Evolutionary conservation across 1,140 invertebrate species (phyloP).

Genomic region (Anastrepha obliqua): DNA sequence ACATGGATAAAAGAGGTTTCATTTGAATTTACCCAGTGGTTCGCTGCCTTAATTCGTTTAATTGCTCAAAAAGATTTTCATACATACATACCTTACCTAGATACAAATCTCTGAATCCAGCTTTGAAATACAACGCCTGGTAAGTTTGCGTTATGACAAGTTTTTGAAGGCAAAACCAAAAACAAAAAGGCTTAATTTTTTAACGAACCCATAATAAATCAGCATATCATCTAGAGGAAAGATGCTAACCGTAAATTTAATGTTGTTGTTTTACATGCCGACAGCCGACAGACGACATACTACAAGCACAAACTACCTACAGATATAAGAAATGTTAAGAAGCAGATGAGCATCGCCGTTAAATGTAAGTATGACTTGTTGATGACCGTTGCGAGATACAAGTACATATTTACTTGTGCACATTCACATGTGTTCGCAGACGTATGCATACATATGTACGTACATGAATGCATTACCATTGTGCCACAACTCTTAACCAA

Average conservation of each 20-base stretch:
- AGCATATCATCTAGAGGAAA: neutral
- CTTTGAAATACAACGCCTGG: neutral
- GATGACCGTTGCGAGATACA: neutral
- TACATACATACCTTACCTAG: neutral
- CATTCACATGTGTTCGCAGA: neutral
- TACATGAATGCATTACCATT: neutral
- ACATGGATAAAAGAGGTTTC: constrained; percentile 27
- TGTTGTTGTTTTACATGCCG: constrained; percentile 15
- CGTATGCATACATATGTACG: neutral
- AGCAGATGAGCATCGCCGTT: neutral
- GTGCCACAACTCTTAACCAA: neutral
- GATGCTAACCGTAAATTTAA: neutral
- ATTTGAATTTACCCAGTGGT: constrained; percentile 12
- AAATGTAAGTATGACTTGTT: constrained; percentile 18
- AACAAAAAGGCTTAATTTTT: neutral
- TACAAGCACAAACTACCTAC: too few species aligned
- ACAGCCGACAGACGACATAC: neutral
- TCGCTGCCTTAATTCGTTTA: constrained; percentile 37
- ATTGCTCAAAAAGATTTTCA: constrained; percentile 40
- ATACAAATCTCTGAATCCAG: constrained; percentile 17
- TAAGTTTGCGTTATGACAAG: neutral
- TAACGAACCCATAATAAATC: constrained; percentile 6
- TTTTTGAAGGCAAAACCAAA: constrained; percentile 8
- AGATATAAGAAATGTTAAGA: constrained; percentile 7
- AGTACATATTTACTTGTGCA: neutral